Evolutionary conservation across 1,140 invertebrate species (phyloP).

Genomic region (Melanaphis sacchari): DNA sequence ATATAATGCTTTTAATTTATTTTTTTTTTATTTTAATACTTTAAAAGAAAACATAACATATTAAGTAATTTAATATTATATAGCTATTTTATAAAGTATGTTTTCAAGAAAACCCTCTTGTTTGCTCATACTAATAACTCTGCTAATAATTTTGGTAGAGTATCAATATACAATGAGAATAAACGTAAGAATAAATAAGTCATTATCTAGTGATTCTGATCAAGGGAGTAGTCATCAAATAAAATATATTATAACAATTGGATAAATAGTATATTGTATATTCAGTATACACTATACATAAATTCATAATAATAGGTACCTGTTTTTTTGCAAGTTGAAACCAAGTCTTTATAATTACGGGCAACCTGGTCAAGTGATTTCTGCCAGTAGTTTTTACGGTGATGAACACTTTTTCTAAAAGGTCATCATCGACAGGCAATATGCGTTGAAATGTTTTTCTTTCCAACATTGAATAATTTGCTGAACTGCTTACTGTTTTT

Average conservation of each 20-base stretch:
- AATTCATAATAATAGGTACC: slow-evolving; percentile 64
- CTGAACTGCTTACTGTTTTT: neutral
- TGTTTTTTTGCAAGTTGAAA: slow-evolving; percentile 88
- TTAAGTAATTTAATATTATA: neutral
- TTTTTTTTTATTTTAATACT: neutral
- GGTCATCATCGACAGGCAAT: neutral
- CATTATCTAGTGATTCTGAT: neutral
- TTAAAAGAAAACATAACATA: neutral
- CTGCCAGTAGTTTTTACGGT: slow-evolving; percentile 92
- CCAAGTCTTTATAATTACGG: slow-evolving; percentile 92
- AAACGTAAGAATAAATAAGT: neutral
- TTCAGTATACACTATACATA: neutral
- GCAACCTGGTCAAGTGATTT: slow-evolving; percentile 83
- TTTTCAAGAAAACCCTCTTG: neutral
- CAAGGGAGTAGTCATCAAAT: neutral
- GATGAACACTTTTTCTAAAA: slow-evolving; percentile 79
- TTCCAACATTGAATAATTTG: neutral
- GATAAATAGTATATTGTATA: too few species aligned
- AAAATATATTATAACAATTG: neutral
- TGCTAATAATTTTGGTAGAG: neutral
- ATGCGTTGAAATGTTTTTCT: neutral
- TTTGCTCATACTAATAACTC: neutral
- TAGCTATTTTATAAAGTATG: neutral
- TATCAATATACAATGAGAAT: neutral
- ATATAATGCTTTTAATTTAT: neutral